These are phyloP conservation scores for Ophiodon elongatus DNA, from an alignment of 2,113 vertebrate genomes.

Conservation along the genomic window DNA sequence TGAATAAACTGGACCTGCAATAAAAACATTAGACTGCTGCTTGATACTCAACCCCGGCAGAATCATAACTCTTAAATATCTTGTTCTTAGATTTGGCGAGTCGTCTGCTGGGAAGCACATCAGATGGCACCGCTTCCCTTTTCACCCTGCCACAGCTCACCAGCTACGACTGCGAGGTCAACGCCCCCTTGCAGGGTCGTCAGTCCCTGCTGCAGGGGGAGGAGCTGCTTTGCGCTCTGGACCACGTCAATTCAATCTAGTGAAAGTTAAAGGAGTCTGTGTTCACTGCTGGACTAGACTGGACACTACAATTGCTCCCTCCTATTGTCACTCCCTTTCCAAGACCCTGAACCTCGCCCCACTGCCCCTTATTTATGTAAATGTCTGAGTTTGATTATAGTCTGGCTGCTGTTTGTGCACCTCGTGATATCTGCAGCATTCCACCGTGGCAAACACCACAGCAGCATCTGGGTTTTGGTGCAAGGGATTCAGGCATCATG, in stretches of 20 bases:
- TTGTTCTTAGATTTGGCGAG: constrained; percentile 89
- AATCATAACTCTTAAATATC: not conserved
- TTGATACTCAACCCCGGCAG: not conserved
- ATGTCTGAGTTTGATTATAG: constrained; percentile 66
- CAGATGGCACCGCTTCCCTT: constrained; percentile 84
- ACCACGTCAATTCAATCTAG: constrained; percentile 90
- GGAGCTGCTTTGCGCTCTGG: constrained; percentile 94
- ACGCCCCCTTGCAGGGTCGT: constrained; percentile 92
- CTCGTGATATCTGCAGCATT: constrained; percentile 79
- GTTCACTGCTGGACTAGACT: constrained; percentile 82
- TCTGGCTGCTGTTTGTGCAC: constrained; percentile 78
- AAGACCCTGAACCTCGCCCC: not conserved
- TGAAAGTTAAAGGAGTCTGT: constrained; percentile 72
- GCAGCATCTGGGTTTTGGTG: constrained; percentile 69
- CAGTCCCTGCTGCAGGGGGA: constrained; percentile 95
- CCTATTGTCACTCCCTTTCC: constrained; percentile 79
- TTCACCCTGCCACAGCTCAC: constrained; percentile 91
- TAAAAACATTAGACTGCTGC: not conserved
- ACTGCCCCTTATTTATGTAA: constrained; percentile 78
- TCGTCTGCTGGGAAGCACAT: constrained; percentile 91
- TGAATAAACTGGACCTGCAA: constrained; percentile 67
- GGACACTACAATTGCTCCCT: constrained; percentile 91
- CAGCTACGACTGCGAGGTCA: constrained; percentile 96
- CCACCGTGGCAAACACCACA: constrained; percentile 73
- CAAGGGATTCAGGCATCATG: constrained; percentile 63